These are phyloP conservation scores for Apocrypta bakeri DNA, from an alignment of 1,140 invertebrate species.

Conservation along the genomic window DNA sequence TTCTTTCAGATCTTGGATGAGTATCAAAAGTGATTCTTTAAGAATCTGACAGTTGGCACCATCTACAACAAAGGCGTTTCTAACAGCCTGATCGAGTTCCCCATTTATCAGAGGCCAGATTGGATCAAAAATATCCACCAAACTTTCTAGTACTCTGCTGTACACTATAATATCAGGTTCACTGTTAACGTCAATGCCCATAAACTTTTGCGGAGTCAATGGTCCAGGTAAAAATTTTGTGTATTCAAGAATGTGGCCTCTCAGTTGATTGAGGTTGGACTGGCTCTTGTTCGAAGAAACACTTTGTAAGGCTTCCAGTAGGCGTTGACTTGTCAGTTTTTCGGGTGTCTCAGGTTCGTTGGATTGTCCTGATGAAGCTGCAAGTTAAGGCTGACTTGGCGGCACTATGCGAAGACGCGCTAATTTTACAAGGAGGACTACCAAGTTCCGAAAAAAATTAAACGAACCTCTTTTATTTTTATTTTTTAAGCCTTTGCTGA, in stretches of 20 bases:
- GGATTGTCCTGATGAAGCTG: conserved; percentile 59
- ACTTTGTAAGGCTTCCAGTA: conserved; percentile 65
- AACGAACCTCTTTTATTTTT: too few relatives aligned
- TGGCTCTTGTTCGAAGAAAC: conserved; percentile 70
- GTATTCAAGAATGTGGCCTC: conserved; percentile 59
- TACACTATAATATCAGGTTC: conserved; percentile 70
- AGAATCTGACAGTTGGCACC: conserved; percentile 72
- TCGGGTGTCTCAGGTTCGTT: conserved; percentile 61
- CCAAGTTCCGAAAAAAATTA: too few relatives aligned
- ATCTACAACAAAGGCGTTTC: conserved; percentile 74
- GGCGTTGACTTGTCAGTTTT: conserved; percentile 62
- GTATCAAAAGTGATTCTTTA: conserved; percentile 71
- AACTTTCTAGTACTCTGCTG: conserved; percentile 67
- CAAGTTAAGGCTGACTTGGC: conserved; percentile 70
- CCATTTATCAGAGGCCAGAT: conserved; percentile 73
- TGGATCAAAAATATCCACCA: conserved; percentile 73
- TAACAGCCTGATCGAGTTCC: conserved; percentile 65
- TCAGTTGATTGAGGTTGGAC: conserved; percentile 66
- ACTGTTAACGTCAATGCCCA: conserved; percentile 66
- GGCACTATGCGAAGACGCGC: conserved; percentile 57
- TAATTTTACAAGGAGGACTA: background rate
- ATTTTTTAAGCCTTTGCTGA: too few relatives aligned
- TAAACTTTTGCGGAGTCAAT: conserved; percentile 78
- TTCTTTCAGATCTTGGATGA: conserved; percentile 73
- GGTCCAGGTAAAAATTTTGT: conserved; percentile 76